phyloP scores from a whole-genome alignment of 2,888 invertebrate species.

The Cabera pusaria region DNA sequence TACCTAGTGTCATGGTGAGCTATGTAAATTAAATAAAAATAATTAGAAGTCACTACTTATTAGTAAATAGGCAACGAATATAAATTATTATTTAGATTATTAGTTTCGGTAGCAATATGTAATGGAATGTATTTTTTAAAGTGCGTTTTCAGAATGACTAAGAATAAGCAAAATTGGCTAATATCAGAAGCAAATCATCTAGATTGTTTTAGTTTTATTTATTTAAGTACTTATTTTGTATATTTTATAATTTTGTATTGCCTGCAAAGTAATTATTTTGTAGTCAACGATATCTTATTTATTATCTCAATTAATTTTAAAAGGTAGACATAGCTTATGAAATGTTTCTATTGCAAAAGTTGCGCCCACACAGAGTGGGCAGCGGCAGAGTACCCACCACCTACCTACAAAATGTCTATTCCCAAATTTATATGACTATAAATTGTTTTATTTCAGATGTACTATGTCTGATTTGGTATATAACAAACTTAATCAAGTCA shows the following conservation, averaged over 20 bases:
- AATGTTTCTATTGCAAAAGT: conserved; percentile 34
- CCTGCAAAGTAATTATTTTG: no score
- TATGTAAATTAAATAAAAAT: conserved; percentile 36
- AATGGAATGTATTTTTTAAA: conserved; percentile 8
- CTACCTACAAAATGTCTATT: conserved; percentile 39
- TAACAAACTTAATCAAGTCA: conserved; percentile 17
- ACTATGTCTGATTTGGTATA: conserved; percentile 12
- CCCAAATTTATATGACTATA: conserved; percentile 33
- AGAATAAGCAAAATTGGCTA: no score
- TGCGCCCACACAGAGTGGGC: conserved; percentile 42
- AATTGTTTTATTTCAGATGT: conserved; percentile 30
- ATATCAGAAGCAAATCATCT: no score
- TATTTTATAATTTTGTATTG: no score
- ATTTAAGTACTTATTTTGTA: no score
- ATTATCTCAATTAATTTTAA: conserved; percentile 7
- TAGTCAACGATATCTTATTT: no score
- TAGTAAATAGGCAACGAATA: no score
- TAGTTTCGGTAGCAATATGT: no score
- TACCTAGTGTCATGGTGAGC: conserved; percentile 25
- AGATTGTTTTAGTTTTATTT: no score
- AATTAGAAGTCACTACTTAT: no score
- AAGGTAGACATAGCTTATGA: conserved; percentile 5
- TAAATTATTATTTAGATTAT: no score
- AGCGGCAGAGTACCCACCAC: conserved; percentile 25
- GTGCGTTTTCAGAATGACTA: no score